These are phyloP conservation scores for Noctilio leporinus DNA, from an alignment of 2,113 vertebrate genomes.

Conservation along the genomic window DNA sequence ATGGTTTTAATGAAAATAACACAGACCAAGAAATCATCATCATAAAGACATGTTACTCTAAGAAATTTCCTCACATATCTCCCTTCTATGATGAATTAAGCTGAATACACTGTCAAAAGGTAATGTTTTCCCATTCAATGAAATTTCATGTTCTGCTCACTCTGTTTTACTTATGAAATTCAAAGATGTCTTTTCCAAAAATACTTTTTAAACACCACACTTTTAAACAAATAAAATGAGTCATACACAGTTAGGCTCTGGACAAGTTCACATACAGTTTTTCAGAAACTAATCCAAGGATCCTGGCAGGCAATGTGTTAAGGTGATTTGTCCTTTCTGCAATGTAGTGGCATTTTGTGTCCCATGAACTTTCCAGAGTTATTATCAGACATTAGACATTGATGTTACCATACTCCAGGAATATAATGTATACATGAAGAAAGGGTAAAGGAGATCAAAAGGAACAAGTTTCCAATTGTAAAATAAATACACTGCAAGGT, in stretches of 20 bases:
- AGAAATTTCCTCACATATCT: background rate
- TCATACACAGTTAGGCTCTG: background rate
- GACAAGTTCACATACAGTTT: background rate
- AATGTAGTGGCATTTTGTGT: background rate
- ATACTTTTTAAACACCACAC: background rate
- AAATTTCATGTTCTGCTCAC: background rate
- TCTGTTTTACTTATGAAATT: background rate
- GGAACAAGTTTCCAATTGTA: background rate
- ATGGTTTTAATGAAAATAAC: background rate
- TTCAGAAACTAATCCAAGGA: conserved; percentile 15
- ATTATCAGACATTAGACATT: background rate
- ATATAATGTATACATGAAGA: background rate
- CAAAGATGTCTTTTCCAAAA: background rate
- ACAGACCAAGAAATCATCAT: background rate
- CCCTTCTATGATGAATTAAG: background rate
- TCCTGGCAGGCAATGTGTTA: background rate
- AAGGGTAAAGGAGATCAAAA: background rate
- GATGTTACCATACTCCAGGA: background rate
- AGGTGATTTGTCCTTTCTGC: background rate
- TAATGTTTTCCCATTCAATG: background rate
- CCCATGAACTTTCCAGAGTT: background rate
- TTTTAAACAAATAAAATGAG: conserved; percentile 33
- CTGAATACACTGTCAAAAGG: background rate
- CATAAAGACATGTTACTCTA: background rate
- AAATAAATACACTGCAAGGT: background rate